Evolutionary conservation across 2,888 invertebrate species (phyloP), one percentile per base, ranked within the genome.

Genomic region (Pterostichus niger): DNA sequence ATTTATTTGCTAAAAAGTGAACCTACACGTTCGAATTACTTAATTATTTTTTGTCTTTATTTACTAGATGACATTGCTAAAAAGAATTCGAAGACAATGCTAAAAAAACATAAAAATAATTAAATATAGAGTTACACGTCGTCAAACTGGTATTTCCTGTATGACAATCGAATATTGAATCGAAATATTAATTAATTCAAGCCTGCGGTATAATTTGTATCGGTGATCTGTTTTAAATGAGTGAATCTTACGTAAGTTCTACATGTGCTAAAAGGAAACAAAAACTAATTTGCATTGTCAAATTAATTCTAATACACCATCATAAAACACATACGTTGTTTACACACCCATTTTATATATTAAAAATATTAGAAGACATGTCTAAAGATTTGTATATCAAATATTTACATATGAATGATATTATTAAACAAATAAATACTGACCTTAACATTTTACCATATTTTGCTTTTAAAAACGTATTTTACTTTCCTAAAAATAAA

Each of bases 151-250:
- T 49, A 49, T 49, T 49, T 49, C 49, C 13, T n/a, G 6, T 2
- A 5, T 49, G 49, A 49, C 49, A 10, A 49, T 49, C 49, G 2
- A 40, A 40, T 49, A 11, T 49, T 49, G n/a, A 49, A 49, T 40
- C 40, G 10, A 13, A 11, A 49, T n/a, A 49, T 49, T 49, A 49
- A 49, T 56, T 56, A 17, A 56, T 56, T 56, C 56, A 56, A 1
- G 56, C 56, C 56, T 56, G 15, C 15, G 56, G 56, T 56, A 49
- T 49, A 17, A 5, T 13, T 6, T 56, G 17, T 10, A 3, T n/a
- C n/a, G n/a, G 52, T 17, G 44, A 44, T 44, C 44, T 44, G 1
- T 44, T 44, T 44, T 44, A 44, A 44, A 44, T 24, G 24, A 24
- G 24, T 3, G 24, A 24, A 24, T 24, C 24, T 24, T 24, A 24